These are phyloP conservation scores for Tadarida brasiliensis DNA, from an alignment of 2,797 vertebrate genomes.

Conservation along the genomic window DNA sequence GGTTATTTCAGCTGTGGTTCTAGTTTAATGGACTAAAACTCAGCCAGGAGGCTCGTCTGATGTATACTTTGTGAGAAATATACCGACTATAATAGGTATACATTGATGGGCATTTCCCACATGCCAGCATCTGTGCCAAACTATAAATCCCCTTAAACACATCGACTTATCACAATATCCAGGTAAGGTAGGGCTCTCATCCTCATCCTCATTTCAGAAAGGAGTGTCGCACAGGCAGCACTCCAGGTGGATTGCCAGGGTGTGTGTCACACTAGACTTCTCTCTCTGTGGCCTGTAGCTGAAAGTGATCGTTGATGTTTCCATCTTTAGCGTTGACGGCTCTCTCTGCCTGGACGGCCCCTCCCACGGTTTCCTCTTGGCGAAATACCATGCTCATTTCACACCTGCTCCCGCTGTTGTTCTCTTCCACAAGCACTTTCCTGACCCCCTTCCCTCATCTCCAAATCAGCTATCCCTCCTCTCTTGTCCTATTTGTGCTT, in stretches of 20 bases:
- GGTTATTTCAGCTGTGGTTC: neutral
- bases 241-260: neutral
- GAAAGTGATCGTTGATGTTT: neutral
- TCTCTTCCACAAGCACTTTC: neutral
- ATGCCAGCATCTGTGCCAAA: neutral
- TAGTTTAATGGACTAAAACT: neutral
- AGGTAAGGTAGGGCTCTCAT: no score
- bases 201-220: neutral
- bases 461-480: neutral
- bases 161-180: neutral
- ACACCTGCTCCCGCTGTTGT: neutral
- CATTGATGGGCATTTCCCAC: neutral
- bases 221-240: neutral
- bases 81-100: neutral
- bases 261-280: neutral
- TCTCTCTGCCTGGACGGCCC: neutral
- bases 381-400: neutral
- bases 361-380: neutral
- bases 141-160: neutral
- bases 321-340: neutral
- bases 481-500: neutral
- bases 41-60: neutral
- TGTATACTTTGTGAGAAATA: neutral
- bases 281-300: accelerated
- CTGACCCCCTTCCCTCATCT: neutral